These are phyloP conservation scores for Sitta carolinensis DNA, from an alignment of 2,797 vertebrate species.

Conservation along the genomic window DNA sequence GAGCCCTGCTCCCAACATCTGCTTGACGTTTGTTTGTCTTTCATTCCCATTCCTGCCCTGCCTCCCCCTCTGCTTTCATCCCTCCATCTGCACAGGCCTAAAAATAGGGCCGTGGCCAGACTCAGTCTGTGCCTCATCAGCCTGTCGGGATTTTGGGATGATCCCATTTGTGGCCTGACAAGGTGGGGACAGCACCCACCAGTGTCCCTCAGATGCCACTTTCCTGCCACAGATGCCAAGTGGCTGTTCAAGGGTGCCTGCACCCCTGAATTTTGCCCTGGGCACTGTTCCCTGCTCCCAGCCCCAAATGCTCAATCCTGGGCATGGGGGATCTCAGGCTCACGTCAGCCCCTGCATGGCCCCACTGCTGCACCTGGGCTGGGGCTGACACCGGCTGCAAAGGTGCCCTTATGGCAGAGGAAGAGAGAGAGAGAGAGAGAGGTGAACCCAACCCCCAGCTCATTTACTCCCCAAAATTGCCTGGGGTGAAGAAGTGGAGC, in stretches of 20 bases:
- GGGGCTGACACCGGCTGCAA: neutral
- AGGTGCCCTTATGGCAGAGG: neutral
- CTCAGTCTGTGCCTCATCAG: neutral
- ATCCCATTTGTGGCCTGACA: rapidly evolving
- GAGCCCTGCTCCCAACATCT: slow-evolving; percentile 24
- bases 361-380: neutral
- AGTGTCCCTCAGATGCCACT: neutral
- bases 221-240: neutral
- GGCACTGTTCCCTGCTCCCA: too few relatives aligned
- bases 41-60: neutral
- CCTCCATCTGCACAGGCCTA: slow-evolving; percentile 20
- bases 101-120: neutral
- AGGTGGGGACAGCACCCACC: neutral
- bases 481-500: neutral
- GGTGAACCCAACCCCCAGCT: neutral
- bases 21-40: slow-evolving; percentile 47
- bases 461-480: rapidly evolving
- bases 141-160: neutral
- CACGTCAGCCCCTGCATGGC: rapidly evolving
- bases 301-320: neutral
- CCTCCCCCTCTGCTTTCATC: slow-evolving; percentile 6
- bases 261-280: neutral
- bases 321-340: neutral
- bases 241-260: rapidly evolving
- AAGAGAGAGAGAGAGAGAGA: neutral